phyloP scores from a whole-genome alignment of 2,797 vertebrate genomes.

The Spinus olivaceus region DNA sequence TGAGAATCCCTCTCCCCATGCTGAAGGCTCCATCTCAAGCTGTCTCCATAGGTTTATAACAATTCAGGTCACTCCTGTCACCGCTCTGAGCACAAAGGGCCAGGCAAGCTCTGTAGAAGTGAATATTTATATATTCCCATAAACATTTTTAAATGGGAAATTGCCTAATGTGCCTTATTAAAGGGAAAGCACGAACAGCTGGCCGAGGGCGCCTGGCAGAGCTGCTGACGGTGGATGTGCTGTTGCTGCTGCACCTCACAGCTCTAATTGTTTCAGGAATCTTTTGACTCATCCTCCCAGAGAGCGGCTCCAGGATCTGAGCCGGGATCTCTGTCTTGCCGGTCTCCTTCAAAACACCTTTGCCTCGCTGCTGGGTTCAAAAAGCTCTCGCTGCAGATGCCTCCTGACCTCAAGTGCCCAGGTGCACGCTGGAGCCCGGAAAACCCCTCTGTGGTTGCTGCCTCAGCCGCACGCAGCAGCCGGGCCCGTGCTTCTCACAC shows the following conservation, averaged over 20 bases:
- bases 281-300: constrained; percentile 5
- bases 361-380: neutral
- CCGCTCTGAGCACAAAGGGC: neutral
- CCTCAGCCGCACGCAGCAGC: neutral
- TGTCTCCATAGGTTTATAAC: neutral
- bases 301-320: neutral
- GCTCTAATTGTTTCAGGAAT: neutral
- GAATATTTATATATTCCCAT: constrained; percentile 10
- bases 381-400: neutral
- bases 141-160: constrained; percentile 36
- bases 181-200: neutral
- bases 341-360: neutral
- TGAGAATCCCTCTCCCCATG: rapidly evolving
- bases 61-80: neutral
- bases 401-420: constrained; percentile 3
- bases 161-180: neutral
- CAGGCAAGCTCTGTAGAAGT: neutral
- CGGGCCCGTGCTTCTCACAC: constrained; percentile 8
- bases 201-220: neutral
- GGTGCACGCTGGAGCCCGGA: neutral
- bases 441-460: constrained; percentile 50
- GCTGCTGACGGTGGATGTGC: neutral
- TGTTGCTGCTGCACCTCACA: neutral
- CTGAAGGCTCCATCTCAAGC: neutral
- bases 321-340: neutral